phyloP scores from a whole-genome alignment of 2,113 vertebrate species.

The Stegastes partitus region DNA sequence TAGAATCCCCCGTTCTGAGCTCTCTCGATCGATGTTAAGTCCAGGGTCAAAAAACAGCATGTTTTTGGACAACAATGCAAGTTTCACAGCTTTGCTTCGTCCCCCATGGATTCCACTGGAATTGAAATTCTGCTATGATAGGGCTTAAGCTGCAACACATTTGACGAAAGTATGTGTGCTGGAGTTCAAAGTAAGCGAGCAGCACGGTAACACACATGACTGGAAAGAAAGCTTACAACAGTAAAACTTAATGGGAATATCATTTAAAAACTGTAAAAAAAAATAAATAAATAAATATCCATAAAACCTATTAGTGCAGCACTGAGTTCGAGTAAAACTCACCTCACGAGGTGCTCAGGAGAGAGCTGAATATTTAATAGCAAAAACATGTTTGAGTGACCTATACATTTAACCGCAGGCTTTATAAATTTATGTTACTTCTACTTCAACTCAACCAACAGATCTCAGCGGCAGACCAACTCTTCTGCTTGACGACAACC shows the following conservation, averaged over 20 bases:
- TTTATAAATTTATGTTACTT: background rate
- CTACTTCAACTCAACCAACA: background rate
- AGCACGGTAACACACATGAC: background rate
- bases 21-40: no score
- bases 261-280: background rate
- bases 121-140: no score
- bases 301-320: background rate
- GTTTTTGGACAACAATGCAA: no score
- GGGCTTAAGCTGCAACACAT: no score
- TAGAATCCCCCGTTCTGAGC: no score
- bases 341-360: background rate
- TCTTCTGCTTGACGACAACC: constrained; percentile 24
- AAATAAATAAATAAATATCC: background rate
- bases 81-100: no score
- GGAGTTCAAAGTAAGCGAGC: no score
- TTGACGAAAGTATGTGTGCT: no score
- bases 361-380: background rate
- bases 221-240: background rate
- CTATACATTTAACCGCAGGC: background rate
- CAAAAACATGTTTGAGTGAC: background rate
- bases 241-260: background rate
- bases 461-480: constrained; percentile 10
- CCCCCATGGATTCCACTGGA: no score
- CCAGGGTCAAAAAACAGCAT: no score
- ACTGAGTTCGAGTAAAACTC: background rate